Evolutionary conservation across 2,797 vertebrate species (phyloP), one percentile per base, ranked within the genome.

Genomic region (Malacoctenus gilli): DNA sequence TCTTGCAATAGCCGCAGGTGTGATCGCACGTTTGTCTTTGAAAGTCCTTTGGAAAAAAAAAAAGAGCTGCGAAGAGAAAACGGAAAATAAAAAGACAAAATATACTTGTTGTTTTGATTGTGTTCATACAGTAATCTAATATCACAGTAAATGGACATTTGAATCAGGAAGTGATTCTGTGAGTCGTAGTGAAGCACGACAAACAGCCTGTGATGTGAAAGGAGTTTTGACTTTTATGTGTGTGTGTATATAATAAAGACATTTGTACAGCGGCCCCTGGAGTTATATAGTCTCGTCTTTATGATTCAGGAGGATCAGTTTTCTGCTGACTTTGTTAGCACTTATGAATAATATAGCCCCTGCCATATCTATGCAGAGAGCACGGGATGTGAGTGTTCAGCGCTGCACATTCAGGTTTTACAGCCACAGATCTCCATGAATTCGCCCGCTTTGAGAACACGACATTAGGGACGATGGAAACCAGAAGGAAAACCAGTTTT

Each of bases 261-360:
- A 22, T 38, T 37, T 10, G 34, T 11, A 20, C 19, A 40, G 13
- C 48, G 28, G 55, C n/a, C 32, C 30, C 12, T 6, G 21, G 5
- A 28, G 1, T 36, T 34, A 12, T n/a, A 48, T 14, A 42, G 47
- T 66, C 13, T 20, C 39, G 9, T 38, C 19, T 40, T 43, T 56
- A 14, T 16, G 49, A 59, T 35, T 63, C 32, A 31, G 19, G 18
- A 4, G 58, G 42, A 63, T 14, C 35, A 9, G 37, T 49, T 44
- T 68, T 44, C 39, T 59, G 28, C 50, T 39, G 40, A 48, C 19
- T 51, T 28, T 30, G 51, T 56, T 35, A 23, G 23, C 22, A 31
- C 32, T 47, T 41, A 52, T 51, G 21, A 66, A 52, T 73, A 58
- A 66, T 63, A 19, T 3, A 60, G 38, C 18, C 28, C 18, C 34